phyloP scores from a whole-genome alignment of 2,888 invertebrate genomes.

The Trachelus troglodyta region DNA sequence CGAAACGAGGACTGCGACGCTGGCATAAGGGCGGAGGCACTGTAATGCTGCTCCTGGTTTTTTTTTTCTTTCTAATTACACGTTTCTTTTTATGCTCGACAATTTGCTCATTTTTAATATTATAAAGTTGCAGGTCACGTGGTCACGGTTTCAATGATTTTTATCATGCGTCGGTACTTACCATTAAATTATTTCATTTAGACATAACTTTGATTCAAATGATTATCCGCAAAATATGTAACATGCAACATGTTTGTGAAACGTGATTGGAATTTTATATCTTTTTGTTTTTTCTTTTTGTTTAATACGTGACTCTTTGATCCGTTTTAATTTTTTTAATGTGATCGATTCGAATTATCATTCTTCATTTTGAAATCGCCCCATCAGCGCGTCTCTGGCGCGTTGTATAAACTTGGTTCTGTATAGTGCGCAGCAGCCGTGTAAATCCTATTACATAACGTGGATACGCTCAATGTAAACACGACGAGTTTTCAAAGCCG shows the following conservation, averaged over 20 bases:
- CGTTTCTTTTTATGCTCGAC: not conserved
- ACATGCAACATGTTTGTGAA: not conserved
- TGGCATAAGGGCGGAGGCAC: not conserved
- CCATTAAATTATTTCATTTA: not conserved
- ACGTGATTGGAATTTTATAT: not conserved
- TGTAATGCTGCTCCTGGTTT: not conserved
- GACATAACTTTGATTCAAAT: not conserved
- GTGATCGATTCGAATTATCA: not conserved
- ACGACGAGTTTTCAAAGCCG: not conserved
- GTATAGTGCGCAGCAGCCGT: not conserved
- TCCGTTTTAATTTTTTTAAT: not conserved
- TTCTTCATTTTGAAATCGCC: not conserved
- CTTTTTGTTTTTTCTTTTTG: too few relatives aligned
- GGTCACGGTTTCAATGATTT: not conserved
- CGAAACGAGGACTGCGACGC: conserved; percentile 38
- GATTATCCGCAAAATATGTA: not conserved
- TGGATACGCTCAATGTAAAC: not conserved
- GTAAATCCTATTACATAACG: not conserved
- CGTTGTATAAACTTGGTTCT: not conserved
- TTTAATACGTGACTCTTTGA: not conserved
- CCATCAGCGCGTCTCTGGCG: not conserved
- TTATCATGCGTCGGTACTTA: not conserved
- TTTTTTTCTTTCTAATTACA: not conserved
- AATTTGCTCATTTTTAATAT: not conserved
- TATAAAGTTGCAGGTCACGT: not conserved